Percentiles rank a stretch among this genome's conserved stretches.
These are phyloP conservation scores for Pomatostomus ruficeps DNA, from an alignment of 2,113 vertebrate genomes.

Conservation along the genomic window DNA sequence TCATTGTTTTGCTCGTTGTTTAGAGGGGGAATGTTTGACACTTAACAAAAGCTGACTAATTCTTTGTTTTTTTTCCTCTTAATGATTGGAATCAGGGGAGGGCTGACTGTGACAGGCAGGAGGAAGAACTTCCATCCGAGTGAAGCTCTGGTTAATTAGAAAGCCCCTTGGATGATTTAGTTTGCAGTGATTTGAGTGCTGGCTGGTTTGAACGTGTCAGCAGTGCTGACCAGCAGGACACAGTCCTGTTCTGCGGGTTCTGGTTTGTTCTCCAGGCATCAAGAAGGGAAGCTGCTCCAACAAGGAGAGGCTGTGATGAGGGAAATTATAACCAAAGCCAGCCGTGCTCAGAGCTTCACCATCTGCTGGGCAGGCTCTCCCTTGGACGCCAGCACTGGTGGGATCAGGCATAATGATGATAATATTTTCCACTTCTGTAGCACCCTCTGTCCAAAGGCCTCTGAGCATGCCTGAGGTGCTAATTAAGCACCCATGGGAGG, in stretches of 20 bases:
- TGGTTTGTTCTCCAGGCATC: neutral
- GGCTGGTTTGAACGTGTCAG: neutral
- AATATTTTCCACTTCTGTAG: constrained; percentile 41
- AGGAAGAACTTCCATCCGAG: neutral
- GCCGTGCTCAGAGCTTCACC: neutral
- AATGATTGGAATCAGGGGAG: neutral
- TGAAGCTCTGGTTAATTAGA: neutral
- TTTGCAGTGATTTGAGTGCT: neutral
- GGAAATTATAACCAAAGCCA: neutral
- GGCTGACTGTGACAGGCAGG: neutral
- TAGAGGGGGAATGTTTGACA: constrained; percentile 1
- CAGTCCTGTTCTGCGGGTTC: neutral
- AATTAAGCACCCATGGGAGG: constrained; percentile 7
- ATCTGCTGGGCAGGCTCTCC: constrained; percentile 30
- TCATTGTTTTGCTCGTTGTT: neutral
- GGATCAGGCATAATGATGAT: constrained; percentile 3
- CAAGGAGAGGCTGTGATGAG: constrained; percentile 7
- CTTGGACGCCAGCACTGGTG: neutral
- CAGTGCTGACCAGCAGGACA: neutral
- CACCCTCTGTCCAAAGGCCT: constrained; percentile 22
- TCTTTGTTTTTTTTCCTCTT: neutral
- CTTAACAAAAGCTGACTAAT: constrained; percentile 25
- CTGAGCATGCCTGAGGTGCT: neutral
- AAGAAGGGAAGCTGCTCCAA: constrained; percentile 13
- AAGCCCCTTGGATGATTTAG: constrained; percentile 14